Evolutionary conservation across 92 coral and sea anemone genomes (phyloP), one percentile per base, ranked within the genome.

Genomic region (Metridium senile): DNA sequence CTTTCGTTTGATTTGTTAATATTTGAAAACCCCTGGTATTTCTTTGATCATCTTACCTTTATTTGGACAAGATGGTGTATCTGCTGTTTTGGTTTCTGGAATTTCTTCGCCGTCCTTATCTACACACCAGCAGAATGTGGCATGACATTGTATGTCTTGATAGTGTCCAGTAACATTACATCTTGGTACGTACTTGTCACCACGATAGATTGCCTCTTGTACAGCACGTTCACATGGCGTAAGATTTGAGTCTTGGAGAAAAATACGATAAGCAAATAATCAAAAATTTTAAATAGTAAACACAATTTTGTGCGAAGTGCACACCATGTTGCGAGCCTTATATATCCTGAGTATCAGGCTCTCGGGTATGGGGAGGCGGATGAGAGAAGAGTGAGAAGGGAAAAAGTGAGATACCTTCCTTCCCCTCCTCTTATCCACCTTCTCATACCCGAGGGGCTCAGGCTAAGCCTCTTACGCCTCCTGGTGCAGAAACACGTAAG

Each of bases 31-130:
- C 29, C 26, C 21, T 11, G 21, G 1, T 18, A 53, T 23, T 39
- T 39, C 49, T 4, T 39, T 39, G 49, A 39, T 39, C 4, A 3
- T 19, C 3, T 49, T 67, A 79, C 84, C 84, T 68, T 35, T 70
- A 26, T 67, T 70, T 21, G 75, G 84, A 47, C 84, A 79, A n/a
- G 70, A 52, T 9, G 68, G 75, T 6, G 51, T 58, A 39, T 28
- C 31, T 9, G 59, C 69, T 9, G 76, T 70, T 52, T 81, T 67
- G 21, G 93, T 87, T 47, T 81, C 82, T 26, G 58, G 64, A 11
- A 91, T 43, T 70, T 85, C 88, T 28, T 71, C 47, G 20, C 97
- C 97, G 26, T 81, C 67, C 19, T 57, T 62, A 45, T 84, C 88
- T 8, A 91, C 97, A 75, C 97, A 79, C 84, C 84, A 79, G 46